These are phyloP conservation scores for Morone saxatilis DNA, from an alignment of 2,113 vertebrate species.

Conservation along the genomic window DNA sequence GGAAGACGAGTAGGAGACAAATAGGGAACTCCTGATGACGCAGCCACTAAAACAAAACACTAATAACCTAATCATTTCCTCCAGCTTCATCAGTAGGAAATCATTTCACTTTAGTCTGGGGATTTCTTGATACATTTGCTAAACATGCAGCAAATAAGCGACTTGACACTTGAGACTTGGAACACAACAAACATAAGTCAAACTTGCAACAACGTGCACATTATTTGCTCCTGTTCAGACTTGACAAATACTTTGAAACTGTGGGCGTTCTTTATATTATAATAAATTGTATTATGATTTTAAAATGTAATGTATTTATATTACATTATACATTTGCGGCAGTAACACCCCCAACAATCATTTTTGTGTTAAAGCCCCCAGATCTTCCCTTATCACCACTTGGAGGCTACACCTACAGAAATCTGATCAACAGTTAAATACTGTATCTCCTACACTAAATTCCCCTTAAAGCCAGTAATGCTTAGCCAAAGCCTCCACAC, in stretches of 20 bases:
- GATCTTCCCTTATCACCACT: constrained; percentile 42
- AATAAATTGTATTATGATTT: background rate
- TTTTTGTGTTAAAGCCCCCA: background rate
- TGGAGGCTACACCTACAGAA: constrained; percentile 24
- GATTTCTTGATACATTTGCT: background rate
- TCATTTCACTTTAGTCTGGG: background rate
- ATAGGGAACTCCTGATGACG: constrained; percentile 8
- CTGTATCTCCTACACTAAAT: constrained; percentile 28
- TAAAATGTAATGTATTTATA: background rate
- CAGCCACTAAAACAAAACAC: background rate
- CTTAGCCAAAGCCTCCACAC: constrained; percentile 38
- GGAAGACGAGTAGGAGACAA: constrained; percentile 23
- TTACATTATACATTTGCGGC: background rate
- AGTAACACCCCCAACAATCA: background rate
- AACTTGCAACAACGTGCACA: background rate
- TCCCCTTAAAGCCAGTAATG: constrained; percentile 63
- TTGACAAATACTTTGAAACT: background rate
- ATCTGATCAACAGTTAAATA: constrained; percentile 38
- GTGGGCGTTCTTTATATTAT: background rate
- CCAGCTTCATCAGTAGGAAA: background rate
- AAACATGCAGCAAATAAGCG: background rate
- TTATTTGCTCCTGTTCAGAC: background rate
- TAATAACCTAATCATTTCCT: background rate
- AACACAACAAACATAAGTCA: background rate
- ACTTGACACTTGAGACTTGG: too few relatives aligned